These are phyloP conservation scores for Sisor rabdophorus DNA, from an alignment of 2,113 vertebrate species.

Conservation along the genomic window DNA sequence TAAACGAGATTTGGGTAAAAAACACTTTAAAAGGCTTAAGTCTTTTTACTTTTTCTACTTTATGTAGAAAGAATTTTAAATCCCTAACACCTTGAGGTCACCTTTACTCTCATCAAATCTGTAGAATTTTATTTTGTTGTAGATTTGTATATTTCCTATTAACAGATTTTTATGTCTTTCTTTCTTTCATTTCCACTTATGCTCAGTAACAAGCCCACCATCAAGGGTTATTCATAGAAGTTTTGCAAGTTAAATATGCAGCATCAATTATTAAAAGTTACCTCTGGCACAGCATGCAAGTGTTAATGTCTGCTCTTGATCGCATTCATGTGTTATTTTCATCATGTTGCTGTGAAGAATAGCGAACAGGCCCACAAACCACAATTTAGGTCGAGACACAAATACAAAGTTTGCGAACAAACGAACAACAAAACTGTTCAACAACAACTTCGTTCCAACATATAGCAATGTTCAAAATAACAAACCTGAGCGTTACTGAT, in stretches of 20 bases:
- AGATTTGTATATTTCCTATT: not conserved
- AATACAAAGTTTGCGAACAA: not conserved
- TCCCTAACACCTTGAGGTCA: not conserved
- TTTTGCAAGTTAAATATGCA: conserved; percentile 39
- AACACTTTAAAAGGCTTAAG: not conserved
- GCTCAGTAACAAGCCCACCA: conserved; percentile 7
- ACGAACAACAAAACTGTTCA: too few species aligned
- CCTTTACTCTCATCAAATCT: not conserved
- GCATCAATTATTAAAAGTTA: conserved; percentile 35
- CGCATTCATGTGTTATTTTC: conserved; percentile 20
- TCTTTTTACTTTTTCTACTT: not conserved
- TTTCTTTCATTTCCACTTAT: not conserved
- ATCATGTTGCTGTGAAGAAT: not conserved
- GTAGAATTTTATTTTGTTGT: not conserved
- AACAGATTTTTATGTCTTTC: not conserved
- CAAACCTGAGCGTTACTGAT: not conserved
- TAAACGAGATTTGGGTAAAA: not conserved
- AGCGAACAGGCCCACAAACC: conserved; percentile 4
- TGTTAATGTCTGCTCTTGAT: conserved; percentile 18
- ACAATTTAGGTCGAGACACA: not conserved
- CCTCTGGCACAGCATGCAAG: conserved; percentile 22
- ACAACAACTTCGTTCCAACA: not conserved
- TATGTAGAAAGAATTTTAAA: not conserved
- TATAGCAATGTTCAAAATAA: not conserved
- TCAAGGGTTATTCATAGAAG: conserved; percentile 39